Conservation (phyloP, 1,140 invertebrate species). For the Lepeophtheirus salmonis region DNA sequence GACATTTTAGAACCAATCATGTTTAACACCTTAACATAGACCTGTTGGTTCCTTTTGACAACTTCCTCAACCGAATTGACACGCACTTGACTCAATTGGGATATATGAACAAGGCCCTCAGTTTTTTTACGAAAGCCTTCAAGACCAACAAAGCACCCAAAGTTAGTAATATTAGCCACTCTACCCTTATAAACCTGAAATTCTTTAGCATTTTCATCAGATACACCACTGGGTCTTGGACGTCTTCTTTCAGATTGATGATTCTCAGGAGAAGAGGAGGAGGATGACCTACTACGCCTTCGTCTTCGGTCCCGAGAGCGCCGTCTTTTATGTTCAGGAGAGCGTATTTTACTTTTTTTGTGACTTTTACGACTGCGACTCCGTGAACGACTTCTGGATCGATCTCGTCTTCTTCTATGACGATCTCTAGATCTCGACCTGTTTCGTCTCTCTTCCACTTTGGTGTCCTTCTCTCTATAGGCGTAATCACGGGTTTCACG, state of each 20-base stretch:
- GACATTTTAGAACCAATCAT: conserved; percentile 67
- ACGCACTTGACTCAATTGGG: conserved; percentile 76
- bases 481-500: too few relatives aligned
- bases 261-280: background rate
- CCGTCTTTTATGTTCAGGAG: conserved; percentile 21
- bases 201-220: conserved; percentile 22
- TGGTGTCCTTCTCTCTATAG: too few relatives aligned
- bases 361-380: conserved; percentile 24
- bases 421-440: conserved; percentile 19
- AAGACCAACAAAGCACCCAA: conserved; percentile 93
- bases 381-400: conserved; percentile 25
- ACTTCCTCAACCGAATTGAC: conserved; percentile 89
- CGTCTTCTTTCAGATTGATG: conserved; percentile 27
- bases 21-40: conserved; percentile 43
- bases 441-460: too few relatives aligned
- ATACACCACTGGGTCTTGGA: conserved; percentile 33
- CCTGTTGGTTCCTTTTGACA: conserved; percentile 68
- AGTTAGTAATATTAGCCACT: conserved; percentile 84
- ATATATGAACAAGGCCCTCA: conserved; percentile 96
- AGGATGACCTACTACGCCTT: conserved; percentile 25
- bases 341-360: conserved; percentile 23
- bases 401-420: conserved; percentile 20
- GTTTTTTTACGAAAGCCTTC: conserved; percentile 61
- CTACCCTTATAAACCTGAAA: conserved; percentile 72
- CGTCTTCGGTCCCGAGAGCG: conserved; percentile 25